A percentile compares a stretch with the other conserved stretches of the same genome.
Conservation (phyloP, 2,113 vertebrate genomes). For the Hirundichthys speculiger region DNA sequence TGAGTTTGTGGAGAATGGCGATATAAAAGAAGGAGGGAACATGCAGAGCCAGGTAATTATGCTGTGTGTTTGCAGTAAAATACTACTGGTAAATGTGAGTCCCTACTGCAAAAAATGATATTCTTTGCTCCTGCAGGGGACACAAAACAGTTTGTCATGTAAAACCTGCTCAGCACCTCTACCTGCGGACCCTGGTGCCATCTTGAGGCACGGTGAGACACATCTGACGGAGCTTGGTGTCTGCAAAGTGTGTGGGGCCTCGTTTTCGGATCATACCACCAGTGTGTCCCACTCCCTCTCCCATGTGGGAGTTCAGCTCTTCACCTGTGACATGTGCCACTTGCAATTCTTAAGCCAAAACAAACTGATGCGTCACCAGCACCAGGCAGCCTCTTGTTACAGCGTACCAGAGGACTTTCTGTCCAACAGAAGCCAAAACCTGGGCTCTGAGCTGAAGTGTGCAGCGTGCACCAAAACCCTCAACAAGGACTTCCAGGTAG, state of each 20-base stretch:
- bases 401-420: constrained; percentile 79
- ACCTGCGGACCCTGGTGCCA: constrained; percentile 85
- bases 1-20: constrained; percentile 85
- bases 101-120: neutral
- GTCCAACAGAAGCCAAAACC: constrained; percentile 60
- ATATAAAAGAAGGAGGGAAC: constrained; percentile 9
- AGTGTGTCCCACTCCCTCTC: constrained; percentile 86
- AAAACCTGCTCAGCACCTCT: constrained; percentile 88
- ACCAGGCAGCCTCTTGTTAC: constrained; percentile 82
- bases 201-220: constrained; percentile 87
- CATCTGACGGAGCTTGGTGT: constrained; percentile 82
- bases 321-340: constrained; percentile 94
- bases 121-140: constrained; percentile 42
- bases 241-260: constrained; percentile 88
- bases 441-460: constrained; percentile 82
- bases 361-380: constrained; percentile 90
- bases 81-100: neutral
- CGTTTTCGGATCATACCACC: constrained; percentile 87
- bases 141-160: constrained; percentile 81
- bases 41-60: constrained; percentile 28
- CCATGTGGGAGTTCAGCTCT: constrained; percentile 93
- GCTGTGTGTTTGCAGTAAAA: neutral
- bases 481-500: constrained; percentile 89
- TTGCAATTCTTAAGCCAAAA: constrained; percentile 91
- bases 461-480: constrained; percentile 84